Conservation (phyloP, 2,888 invertebrate genomes). For the Orchesellides sinensis region DNA sequence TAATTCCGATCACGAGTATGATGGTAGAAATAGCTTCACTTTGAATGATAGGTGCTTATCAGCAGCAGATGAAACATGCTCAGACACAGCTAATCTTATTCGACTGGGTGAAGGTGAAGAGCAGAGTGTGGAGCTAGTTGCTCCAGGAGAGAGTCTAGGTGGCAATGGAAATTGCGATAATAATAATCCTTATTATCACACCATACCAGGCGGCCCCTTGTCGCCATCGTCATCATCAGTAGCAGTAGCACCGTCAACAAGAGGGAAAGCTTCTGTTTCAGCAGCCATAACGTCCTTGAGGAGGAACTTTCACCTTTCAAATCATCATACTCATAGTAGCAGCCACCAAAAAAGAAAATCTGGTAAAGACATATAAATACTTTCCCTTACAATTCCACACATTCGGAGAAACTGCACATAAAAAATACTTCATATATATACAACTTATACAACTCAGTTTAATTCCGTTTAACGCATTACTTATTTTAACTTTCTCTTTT, state of each 20-base stretch:
- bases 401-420: too few species aligned
- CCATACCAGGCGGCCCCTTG: slow-evolving; percentile 19
- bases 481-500: not conserved
- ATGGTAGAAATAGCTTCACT: slow-evolving; percentile 28
- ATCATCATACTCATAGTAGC: slow-evolving; percentile 19
- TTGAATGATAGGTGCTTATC: slow-evolving; percentile 38
- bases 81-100: slow-evolving; percentile 50
- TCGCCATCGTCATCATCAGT: not conserved
- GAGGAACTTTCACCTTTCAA: slow-evolving; percentile 55
- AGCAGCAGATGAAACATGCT: not conserved
- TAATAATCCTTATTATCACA: slow-evolving; percentile 61
- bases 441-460: slow-evolving; percentile 6
- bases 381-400: not conserved
- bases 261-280: slow-evolving; percentile 28
- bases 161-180: slow-evolving; percentile 49
- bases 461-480: not conserved
- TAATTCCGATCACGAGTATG: slow-evolving; percentile 25
- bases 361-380: slow-evolving; percentile 50
- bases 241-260: not conserved
- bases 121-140: slow-evolving; percentile 23
- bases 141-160: slow-evolving; percentile 26
- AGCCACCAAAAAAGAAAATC: slow-evolving; percentile 36
- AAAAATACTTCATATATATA: not conserved
- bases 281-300: slow-evolving; percentile 53
- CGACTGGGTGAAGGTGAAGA: slow-evolving; percentile 42